These are phyloP conservation scores for Eurytoma californica DNA, from an alignment of 2,888 invertebrate species.

Conservation along the genomic window DNA sequence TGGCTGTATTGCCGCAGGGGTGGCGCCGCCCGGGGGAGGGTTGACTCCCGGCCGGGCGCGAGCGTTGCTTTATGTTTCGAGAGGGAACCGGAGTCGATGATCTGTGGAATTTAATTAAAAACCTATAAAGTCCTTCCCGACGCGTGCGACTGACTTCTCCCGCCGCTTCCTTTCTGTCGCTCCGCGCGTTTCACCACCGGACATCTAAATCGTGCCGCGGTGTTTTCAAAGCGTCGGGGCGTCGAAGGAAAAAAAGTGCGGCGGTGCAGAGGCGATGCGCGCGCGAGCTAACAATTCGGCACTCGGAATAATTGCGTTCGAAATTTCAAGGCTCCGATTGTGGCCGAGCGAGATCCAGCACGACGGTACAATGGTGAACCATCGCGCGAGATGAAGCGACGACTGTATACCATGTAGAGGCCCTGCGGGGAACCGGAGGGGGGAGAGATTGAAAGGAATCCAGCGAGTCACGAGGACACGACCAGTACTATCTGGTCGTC, in stretches of 20 bases:
- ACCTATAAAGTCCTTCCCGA: too few relatives aligned
- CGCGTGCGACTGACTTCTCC: too few relatives aligned
- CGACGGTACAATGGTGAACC: background rate
- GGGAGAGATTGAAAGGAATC: constrained; percentile 46
- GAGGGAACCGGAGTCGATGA: background rate
- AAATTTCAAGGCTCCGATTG: constrained; percentile 13
- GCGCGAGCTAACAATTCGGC: background rate
- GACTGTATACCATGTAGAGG: background rate
- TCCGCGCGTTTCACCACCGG: too few relatives aligned
- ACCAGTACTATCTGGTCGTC: constrained; percentile 31
- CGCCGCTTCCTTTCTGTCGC: too few relatives aligned
- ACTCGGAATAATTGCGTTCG: constrained; percentile 17
- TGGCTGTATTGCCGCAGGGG: background rate
- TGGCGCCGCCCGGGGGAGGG: background rate
- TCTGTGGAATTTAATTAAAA: background rate
- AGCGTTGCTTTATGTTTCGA: background rate
- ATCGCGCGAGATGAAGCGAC: background rate
- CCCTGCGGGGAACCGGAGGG: background rate
- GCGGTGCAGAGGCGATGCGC: too few relatives aligned
- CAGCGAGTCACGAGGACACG: constrained; percentile 32
- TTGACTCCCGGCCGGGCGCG: background rate
- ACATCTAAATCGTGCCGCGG: too few relatives aligned
- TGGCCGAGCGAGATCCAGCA: constrained; percentile 10
- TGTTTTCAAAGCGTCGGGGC: too few relatives aligned
- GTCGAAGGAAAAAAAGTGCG: too few relatives aligned